These are phyloP conservation scores for Phania funesta DNA, from an alignment of 2,888 invertebrate genomes.

Conservation along the genomic window DNA sequence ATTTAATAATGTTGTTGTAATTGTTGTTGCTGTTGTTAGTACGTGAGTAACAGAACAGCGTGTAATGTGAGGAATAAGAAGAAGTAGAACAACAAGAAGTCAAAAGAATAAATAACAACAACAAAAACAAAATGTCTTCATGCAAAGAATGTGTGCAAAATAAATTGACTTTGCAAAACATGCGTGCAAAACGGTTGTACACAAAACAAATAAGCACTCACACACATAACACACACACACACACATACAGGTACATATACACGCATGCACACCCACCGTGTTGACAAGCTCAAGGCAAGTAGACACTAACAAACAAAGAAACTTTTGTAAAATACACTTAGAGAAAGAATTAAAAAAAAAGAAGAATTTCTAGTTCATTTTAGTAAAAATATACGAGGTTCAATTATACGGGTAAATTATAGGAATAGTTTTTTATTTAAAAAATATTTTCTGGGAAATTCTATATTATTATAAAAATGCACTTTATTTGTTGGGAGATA, in stretches of 20 bases:
- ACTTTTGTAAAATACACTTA: not conserved
- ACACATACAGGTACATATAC: not conserved
- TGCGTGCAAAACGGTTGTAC: conserved; percentile 44
- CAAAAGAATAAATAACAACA: not conserved
- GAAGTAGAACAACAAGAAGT: not conserved
- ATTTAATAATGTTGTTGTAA: not conserved
- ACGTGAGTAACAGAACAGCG: not conserved
- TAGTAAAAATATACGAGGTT: no score
- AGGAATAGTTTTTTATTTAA: no score
- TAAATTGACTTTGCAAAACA: conserved; percentile 56
- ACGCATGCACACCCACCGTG: not conserved
- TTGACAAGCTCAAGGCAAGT: not conserved
- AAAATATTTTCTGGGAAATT: no score
- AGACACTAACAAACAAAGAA: not conserved
- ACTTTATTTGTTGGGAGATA: no score
- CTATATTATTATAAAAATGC: no score
- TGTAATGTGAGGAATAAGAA: not conserved
- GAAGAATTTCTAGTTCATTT: not conserved
- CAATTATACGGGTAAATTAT: no score
- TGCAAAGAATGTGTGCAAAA: conserved; percentile 51
- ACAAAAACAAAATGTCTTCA: conserved; percentile 27
- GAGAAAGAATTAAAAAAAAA: not conserved
- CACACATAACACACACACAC: not conserved
- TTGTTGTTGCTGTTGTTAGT: not conserved
- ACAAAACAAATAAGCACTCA: not conserved